These are phyloP conservation scores for Ferdinandea cuprea DNA, from an alignment of 2,888 invertebrate species.

Conservation along the genomic window DNA sequence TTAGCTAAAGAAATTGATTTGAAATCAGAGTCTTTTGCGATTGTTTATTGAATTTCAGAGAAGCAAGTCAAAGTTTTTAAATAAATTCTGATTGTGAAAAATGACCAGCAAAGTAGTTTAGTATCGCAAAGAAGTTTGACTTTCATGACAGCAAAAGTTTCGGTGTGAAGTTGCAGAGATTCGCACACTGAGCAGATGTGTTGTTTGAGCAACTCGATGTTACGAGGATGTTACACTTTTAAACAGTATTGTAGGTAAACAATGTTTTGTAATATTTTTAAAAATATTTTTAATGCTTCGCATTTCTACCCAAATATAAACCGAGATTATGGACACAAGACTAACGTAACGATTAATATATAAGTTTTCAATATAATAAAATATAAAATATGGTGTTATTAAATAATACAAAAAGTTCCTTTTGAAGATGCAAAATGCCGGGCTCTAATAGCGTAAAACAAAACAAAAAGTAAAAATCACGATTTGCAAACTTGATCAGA, in stretches of 20 bases:
- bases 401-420: too few relatives aligned
- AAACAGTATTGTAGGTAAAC: neutral
- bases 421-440: too few relatives aligned
- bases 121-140: conserved; percentile 69
- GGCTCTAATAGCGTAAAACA: too few relatives aligned
- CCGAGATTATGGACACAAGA: too few relatives aligned
- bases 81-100: conserved; percentile 38
- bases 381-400: too few relatives aligned
- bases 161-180: conserved; percentile 59
- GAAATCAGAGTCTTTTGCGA: neutral
- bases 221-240: conserved; percentile 15
- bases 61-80: conserved; percentile 19
- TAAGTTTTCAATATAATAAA: too few relatives aligned
- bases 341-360: too few relatives aligned
- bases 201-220: conserved; percentile 31
- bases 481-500: too few relatives aligned
- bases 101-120: conserved; percentile 18
- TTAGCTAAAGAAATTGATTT: neutral
- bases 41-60: conserved; percentile 18
- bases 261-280: neutral
- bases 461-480: too few relatives aligned
- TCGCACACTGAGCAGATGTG: conserved; percentile 39
- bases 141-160: conserved; percentile 65
- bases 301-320: too few relatives aligned
- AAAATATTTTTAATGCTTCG: too few relatives aligned